These are phyloP conservation scores for Leptarthrus brevirostris DNA, from an alignment of 2,888 invertebrate species.

Conservation along the genomic window DNA sequence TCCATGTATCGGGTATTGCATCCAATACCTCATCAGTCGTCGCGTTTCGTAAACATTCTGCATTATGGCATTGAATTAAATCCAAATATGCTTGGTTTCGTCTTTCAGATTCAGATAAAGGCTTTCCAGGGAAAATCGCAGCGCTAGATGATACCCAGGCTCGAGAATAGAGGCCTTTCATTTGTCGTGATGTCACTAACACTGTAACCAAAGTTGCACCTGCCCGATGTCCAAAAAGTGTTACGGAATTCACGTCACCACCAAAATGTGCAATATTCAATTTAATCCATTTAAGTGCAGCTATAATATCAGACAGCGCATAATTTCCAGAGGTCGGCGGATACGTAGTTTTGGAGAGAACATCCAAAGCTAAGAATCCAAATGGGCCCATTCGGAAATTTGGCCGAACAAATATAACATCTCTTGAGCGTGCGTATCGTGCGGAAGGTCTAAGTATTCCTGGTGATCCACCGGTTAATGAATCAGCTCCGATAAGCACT, in stretches of 20 bases:
- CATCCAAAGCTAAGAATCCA: conserved; percentile 83
- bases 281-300: conserved; percentile 82
- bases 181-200: conserved; percentile 71
- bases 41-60: conserved; percentile 71
- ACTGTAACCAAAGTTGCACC: conserved; percentile 87
- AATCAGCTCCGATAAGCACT: conserved; percentile 83
- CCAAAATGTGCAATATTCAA: conserved; percentile 87
- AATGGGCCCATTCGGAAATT: conserved; percentile 84
- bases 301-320: conserved; percentile 82
- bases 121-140: conserved; percentile 77
- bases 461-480: conserved; percentile 81
- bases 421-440: conserved; percentile 78
- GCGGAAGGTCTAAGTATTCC: conserved; percentile 80
- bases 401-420: conserved; percentile 87
- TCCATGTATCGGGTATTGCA: conserved; percentile 80
- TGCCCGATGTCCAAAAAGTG: conserved; percentile 85
- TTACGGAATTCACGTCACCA: conserved; percentile 81
- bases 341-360: conserved; percentile 76
- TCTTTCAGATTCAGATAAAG: conserved; percentile 72
- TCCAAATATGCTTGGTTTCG: conserved; percentile 74
- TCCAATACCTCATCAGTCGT: conserved; percentile 73
- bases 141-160: conserved; percentile 86
- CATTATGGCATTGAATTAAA: conserved; percentile 70
- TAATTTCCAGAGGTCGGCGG: conserved; percentile 87
- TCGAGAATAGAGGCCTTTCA: conserved; percentile 77